Evolutionary conservation across 2,113 vertebrate genomes (phyloP), one percentile per base, ranked within the genome.

Genomic region (Tonatia bakeri): DNA sequence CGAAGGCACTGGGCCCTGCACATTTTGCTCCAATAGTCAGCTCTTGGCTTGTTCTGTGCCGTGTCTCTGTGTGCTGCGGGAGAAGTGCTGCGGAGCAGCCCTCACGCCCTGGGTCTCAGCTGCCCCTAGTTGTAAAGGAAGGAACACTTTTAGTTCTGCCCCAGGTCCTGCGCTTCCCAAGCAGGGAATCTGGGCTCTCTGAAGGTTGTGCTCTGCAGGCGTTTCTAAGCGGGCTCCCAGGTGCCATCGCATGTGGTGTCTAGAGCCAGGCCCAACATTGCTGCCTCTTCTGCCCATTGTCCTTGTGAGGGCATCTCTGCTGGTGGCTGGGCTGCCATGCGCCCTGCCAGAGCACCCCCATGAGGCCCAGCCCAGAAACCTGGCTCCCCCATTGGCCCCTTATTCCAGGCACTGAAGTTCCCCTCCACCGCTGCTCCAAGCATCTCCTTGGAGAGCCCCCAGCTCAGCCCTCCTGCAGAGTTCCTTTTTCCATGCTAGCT

Each of bases 91-190:
- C 87, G 43, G 38, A 47, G 79, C 20, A 45, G 77, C 2, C 12
- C 40, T 69, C 28, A 33, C 0, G 20, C 4, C 31, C 22, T 2
- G 5, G 52, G 20, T 1, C 36, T 79, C 20, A 0, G 17, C 15
- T 28, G 70, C n/a, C 45, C n/a, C 56, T 22, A 24, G 54, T 5
- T 72, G 20, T 36, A 79, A 54, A 85, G 26, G 56, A 84, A 93
- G 26, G 79, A n/a, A 26, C 8, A 24, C 33, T 22, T 64, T 40
- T 59, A 52, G 12, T 43, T 84, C 56, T 75, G 1, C 1, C 6
- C 56, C 22, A 36, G 36, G 36, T 36, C 38, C 77, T 1, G 0
- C 14, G 9, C 31, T 65, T 22, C 64, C n/a, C 19, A 19, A 16
- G 36, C 67, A 88, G 45, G 7, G 70, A 47, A 52, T 52, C 54